These are phyloP conservation scores for Caenorhabditis zanzibari DNA, from an alignment of 2,888 invertebrate species.

Conservation along the genomic window DNA sequence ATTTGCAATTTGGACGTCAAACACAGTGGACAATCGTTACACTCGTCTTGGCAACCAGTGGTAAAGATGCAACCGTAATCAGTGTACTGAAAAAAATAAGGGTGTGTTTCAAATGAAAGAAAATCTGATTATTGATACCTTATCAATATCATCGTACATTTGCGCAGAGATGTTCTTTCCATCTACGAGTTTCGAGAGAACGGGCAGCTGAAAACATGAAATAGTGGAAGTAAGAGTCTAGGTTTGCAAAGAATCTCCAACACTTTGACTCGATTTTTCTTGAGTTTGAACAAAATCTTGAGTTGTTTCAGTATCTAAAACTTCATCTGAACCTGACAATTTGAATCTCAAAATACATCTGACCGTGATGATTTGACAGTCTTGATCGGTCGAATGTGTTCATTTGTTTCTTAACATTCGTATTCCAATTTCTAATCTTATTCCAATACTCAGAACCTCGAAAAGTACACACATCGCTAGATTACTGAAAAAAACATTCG, in stretches of 20 bases:
- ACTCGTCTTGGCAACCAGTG: slow-evolving; percentile 80
- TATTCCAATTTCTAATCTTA: too few species aligned
- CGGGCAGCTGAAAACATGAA: slow-evolving; percentile 69
- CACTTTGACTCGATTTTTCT: too few species aligned
- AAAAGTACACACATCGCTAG: not conserved
- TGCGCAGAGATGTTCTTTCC: slow-evolving; percentile 73
- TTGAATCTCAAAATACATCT: too few species aligned
- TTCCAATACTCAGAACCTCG: too few species aligned
- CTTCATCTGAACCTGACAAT: too few species aligned
- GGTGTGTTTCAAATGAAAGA: slow-evolving; percentile 30
- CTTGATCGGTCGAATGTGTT: too few species aligned
- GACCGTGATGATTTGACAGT: too few species aligned
- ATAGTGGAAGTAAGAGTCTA: not conserved
- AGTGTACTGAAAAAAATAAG: slow-evolving; percentile 71
- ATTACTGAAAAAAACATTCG: too few species aligned
- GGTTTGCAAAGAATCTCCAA: too few species aligned
- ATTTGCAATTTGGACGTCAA: slow-evolving; percentile 77
- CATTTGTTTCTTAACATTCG: too few species aligned
- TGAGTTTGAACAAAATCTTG: too few species aligned
- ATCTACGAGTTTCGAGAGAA: slow-evolving; percentile 71
- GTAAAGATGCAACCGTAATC: slow-evolving; percentile 82
- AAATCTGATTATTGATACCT: slow-evolving; percentile 67
- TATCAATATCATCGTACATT: slow-evolving; percentile 80
- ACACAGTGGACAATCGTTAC: slow-evolving; percentile 80
- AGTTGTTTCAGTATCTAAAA: too few species aligned